These are phyloP conservation scores for Gryllus bimaculatus DNA, from an alignment of 1,140 invertebrate genomes.

Conservation along the genomic window DNA sequence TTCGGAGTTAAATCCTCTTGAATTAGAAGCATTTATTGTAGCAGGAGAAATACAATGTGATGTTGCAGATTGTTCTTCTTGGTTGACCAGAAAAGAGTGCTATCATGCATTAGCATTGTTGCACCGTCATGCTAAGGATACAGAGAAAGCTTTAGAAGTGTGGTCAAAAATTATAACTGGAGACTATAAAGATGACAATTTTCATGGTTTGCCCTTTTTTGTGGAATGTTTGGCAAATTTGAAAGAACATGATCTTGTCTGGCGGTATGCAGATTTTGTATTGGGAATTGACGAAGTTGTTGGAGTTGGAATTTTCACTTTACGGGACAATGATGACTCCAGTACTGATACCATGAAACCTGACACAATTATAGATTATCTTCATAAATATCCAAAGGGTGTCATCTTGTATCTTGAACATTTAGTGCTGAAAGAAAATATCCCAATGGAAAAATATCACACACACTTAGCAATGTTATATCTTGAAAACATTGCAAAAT, in stretches of 20 bases:
- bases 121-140: conserved; percentile 10
- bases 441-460: conserved; percentile 40
- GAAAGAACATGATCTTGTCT: conserved; percentile 30
- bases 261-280: conserved; percentile 41
- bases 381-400: conserved; percentile 37
- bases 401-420: conserved; percentile 39
- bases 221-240: conserved; percentile 19
- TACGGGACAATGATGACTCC: conserved; percentile 25
- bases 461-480: conserved; percentile 42
- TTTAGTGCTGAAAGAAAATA: conserved; percentile 32
- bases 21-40: conserved; percentile 18
- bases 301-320: conserved; percentile 39
- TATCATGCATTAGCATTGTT: conserved; percentile 20
- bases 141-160: conserved; percentile 14
- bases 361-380: conserved; percentile 36
- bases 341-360: conserved; percentile 34
- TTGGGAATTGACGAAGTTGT: conserved; percentile 35
- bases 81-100: conserved; percentile 15
- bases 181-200: conserved; percentile 20
- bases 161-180: conserved; percentile 16
- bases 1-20: conserved; percentile 15
- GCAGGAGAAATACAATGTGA: conserved; percentile 20
- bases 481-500: conserved; percentile 35
- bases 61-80: conserved; percentile 13
- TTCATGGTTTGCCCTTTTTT: conserved; percentile 20